phyloP scores from a whole-genome alignment of 1,140 invertebrate genomes.

The Lamellibrachia luymesi region DNA sequence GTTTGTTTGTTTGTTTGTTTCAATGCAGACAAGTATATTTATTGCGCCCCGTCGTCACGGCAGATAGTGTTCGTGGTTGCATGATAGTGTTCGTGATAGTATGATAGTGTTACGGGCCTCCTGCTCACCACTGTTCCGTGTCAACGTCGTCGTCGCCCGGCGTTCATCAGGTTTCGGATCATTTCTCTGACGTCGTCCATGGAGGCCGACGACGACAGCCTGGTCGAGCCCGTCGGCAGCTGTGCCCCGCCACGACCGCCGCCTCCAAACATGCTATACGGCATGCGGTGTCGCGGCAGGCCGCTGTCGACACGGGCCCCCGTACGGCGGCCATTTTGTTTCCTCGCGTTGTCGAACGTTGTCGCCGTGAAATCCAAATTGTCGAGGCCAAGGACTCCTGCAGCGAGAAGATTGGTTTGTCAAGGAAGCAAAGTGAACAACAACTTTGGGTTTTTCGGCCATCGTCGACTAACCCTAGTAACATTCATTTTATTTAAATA shows the following conservation, averaged over 20 bases:
- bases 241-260: background rate
- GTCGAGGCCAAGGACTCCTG: background rate
- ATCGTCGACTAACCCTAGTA: no score
- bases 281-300: background rate
- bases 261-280: background rate
- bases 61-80: background rate
- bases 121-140: background rate
- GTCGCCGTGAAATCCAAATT: background rate
- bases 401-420: background rate
- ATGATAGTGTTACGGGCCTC: background rate
- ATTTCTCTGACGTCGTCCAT: conserved; percentile 1
- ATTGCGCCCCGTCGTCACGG: no score
- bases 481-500: no score
- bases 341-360: background rate
- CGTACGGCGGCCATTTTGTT: background rate
- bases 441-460: no score
- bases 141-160: background rate
- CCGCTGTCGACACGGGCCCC: background rate
- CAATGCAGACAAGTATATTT: no score
- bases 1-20: no score
- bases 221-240: background rate
- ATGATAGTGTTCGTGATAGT: no score
- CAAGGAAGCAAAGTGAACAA: background rate
- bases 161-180: background rate
- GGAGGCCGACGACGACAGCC: background rate